phyloP scores from a whole-genome alignment of 1,140 invertebrate genomes.

The Magallana angulata region DNA sequence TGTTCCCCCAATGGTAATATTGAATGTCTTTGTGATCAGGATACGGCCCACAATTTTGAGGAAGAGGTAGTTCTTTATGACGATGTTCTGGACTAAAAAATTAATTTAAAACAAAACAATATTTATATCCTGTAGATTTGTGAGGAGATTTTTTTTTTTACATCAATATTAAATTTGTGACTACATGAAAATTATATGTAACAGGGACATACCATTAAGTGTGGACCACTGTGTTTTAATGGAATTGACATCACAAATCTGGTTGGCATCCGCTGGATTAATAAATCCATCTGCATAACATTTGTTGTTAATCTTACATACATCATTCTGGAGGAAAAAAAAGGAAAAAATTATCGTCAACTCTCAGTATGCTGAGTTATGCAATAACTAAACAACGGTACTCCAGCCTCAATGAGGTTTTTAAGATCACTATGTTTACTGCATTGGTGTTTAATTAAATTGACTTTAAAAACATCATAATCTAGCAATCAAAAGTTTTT shows the following conservation, averaged over 20 bases:
- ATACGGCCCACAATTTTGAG: conserved; percentile 57
- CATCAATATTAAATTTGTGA: not conserved
- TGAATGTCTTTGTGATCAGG: conserved; percentile 52
- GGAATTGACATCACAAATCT: conserved; percentile 53
- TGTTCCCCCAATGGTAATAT: conserved; percentile 49
- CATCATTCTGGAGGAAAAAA: conserved; percentile 57
- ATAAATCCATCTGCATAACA: conserved; percentile 65
- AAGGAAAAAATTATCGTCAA: not conserved
- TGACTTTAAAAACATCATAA: no score
- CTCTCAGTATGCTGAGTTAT: not conserved
- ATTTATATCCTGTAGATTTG: not conserved
- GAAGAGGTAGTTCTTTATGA: conserved; percentile 48
- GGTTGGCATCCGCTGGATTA: conserved; percentile 42
- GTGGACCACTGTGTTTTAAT: conserved; percentile 53
- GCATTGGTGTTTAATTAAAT: no score
- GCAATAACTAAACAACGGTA: not conserved
- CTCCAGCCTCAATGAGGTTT: no score
- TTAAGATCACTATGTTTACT: no score
- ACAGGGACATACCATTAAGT: conserved; percentile 57
- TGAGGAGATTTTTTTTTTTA: no score
- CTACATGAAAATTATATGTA: not conserved
- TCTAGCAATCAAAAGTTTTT: not conserved
- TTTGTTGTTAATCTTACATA: conserved; percentile 60
- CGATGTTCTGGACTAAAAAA: conserved; percentile 52
- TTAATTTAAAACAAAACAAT: conserved; percentile 34